Evolutionary conservation across 2,888 invertebrate species (phyloP).

Genomic region (Cryptocheilus praepositus): DNA sequence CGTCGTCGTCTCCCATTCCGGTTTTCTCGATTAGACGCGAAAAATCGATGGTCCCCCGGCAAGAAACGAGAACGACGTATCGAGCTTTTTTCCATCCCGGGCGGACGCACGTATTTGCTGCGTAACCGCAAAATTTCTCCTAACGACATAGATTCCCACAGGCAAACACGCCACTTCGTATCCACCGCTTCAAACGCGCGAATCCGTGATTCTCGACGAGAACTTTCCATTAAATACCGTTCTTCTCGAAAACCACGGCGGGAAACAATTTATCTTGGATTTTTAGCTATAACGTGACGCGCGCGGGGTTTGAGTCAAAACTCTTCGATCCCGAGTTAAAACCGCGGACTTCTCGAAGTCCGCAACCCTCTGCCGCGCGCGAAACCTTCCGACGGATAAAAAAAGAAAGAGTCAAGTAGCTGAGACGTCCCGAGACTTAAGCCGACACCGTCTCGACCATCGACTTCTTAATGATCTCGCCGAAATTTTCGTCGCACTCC

Average conservation of each 20-base stretch:
- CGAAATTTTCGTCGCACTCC: slow-evolving; percentile 86
- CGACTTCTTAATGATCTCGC: slow-evolving; percentile 93
- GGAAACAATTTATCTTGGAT: slow-evolving; percentile 35
- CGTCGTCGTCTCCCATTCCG: background rate
- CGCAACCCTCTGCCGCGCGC: background rate
- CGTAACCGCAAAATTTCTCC: slow-evolving; percentile 43
- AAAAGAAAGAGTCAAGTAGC: too few species aligned
- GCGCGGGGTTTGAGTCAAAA: too few species aligned
- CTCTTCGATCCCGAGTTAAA: too few species aligned
- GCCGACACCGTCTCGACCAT: slow-evolving; percentile 94
- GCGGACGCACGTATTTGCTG: slow-evolving; percentile 48
- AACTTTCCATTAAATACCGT: slow-evolving; percentile 12
- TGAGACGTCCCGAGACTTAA: slow-evolving; percentile 71
- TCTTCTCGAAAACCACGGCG: slow-evolving; percentile 33
- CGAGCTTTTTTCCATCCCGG: slow-evolving; percentile 51
- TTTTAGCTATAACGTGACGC: slow-evolving; percentile 26
- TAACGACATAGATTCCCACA: slow-evolving; percentile 32
- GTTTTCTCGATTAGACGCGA: too few species aligned
- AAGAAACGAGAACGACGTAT: slow-evolving; percentile 26
- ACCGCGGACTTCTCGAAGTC: too few species aligned
- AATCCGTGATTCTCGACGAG: slow-evolving; percentile 30
- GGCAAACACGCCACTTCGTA: slow-evolving; percentile 23
- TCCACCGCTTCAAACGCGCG: slow-evolving; percentile 3
- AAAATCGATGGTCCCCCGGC: background rate
- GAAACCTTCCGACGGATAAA: slow-evolving; percentile 12